Evolutionary conservation across 2,797 vertebrate species (phyloP).

Genomic region (Morus bassanus): DNA sequence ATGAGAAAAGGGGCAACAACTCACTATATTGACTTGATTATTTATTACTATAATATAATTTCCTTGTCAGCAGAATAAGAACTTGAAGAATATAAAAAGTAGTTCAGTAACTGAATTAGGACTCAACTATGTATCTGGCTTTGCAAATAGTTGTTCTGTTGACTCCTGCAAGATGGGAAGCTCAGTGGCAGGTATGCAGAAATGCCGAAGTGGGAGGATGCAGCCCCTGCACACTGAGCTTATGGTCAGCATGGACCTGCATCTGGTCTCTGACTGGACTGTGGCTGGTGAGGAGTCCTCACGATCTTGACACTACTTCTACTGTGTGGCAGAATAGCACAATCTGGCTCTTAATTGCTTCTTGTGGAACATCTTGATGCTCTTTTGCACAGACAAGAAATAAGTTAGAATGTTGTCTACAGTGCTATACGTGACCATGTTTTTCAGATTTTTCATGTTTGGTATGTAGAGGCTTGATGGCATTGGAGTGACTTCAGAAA

Average conservation of each 20-base stretch:
- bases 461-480: not conserved
- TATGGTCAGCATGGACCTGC: fast-evolving
- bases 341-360: not conserved
- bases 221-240: not conserved
- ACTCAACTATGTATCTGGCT: not conserved
- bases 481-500: not conserved
- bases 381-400: not conserved
- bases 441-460: not conserved
- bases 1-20: not conserved
- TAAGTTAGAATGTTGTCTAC: not conserved
- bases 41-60: not conserved
- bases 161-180: not conserved
- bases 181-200: not conserved
- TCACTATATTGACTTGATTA: not conserved
- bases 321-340: not conserved
- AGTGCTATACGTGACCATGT: not conserved
- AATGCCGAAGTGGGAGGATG: not conserved
- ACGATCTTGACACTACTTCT: not conserved
- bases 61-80: not conserved
- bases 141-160: not conserved
- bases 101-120: not conserved
- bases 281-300: not conserved
- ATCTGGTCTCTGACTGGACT: not conserved
- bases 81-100: not conserved
- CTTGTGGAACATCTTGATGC: not conserved